phyloP scores from a whole-genome alignment of 1,140 invertebrate species.

The Drosophila prosaltans region DNA sequence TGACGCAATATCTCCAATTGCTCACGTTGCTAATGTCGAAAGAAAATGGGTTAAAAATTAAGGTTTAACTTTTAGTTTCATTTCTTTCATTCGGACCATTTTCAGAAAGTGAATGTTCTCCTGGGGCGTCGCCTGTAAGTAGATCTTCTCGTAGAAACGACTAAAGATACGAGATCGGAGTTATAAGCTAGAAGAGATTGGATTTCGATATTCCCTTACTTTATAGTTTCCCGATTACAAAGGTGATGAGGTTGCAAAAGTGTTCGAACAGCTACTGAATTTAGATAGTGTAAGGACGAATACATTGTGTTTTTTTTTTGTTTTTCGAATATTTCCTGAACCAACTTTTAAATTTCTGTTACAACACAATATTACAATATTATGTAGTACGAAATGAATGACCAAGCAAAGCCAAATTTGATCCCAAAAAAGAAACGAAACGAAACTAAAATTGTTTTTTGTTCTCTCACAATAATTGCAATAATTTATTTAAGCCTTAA shows the following conservation, averaged over 20 bases:
- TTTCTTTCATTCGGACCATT: background rate
- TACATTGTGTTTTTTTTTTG: background rate
- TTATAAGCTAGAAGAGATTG: background rate
- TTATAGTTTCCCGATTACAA: background rate
- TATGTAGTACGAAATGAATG: background rate
- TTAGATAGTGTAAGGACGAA: background rate
- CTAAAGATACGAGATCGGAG: slow-evolving; percentile 1
- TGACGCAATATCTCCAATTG: background rate
- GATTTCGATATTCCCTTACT: background rate
- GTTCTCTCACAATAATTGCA: slow-evolving; percentile 13
- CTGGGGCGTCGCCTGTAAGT: background rate
- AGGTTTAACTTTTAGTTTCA: background rate
- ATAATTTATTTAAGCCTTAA: slow-evolving; percentile 23
- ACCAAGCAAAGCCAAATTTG: background rate
- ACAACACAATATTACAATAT: background rate
- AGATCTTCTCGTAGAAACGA: slow-evolving; percentile 18
- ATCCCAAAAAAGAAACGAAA: slow-evolving; percentile 20
- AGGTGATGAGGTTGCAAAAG: background rate
- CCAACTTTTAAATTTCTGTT: background rate
- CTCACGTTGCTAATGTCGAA: slow-evolving; percentile 5
- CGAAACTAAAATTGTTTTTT: background rate
- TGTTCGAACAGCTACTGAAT: background rate
- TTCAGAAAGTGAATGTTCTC: slow-evolving; percentile 4
- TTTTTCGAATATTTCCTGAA: background rate
- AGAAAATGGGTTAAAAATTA: background rate